Evolutionary conservation across 1,140 invertebrate species (phyloP).

Genomic region (Brachionus plicatilis): DNA sequence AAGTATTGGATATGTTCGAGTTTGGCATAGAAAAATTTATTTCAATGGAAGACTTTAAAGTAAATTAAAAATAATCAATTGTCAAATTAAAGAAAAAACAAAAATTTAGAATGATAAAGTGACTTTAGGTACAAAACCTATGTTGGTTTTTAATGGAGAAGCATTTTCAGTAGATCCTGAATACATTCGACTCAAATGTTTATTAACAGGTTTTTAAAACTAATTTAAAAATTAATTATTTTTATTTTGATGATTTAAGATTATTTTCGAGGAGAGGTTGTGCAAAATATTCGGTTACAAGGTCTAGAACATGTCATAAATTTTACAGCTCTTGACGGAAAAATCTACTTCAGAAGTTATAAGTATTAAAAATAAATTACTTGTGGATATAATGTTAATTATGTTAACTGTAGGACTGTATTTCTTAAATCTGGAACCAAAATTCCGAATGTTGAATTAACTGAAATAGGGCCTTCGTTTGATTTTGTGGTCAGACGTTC

Average conservation of each 20-base stretch:
- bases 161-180: slow-evolving; percentile 74
- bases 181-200: slow-evolving; percentile 73
- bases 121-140: slow-evolving; percentile 76
- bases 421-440: slow-evolving; percentile 84
- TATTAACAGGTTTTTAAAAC: slow-evolving; percentile 62
- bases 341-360: slow-evolving; percentile 78
- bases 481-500: slow-evolving; percentile 77
- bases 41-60: slow-evolving; percentile 71
- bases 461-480: slow-evolving; percentile 87
- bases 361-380: slow-evolving; percentile 57
- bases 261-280: slow-evolving; percentile 81
- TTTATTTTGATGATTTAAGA: slow-evolving; percentile 61
- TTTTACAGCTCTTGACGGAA: slow-evolving; percentile 75
- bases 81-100: not conserved
- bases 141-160: slow-evolving; percentile 86
- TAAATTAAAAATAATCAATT: slow-evolving; percentile 43
- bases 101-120: slow-evolving; percentile 65
- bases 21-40: slow-evolving; percentile 78
- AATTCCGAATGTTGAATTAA: slow-evolving; percentile 79
- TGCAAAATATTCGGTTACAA: slow-evolving; percentile 71
- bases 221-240: not conserved
- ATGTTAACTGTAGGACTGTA: slow-evolving; percentile 61
- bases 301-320: slow-evolving; percentile 86
- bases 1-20: slow-evolving; percentile 91
- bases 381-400: too few relatives aligned